These are phyloP conservation scores for Reticulitermes lucifugus DNA, from an alignment of 2,888 invertebrate species.

Conservation along the genomic window DNA sequence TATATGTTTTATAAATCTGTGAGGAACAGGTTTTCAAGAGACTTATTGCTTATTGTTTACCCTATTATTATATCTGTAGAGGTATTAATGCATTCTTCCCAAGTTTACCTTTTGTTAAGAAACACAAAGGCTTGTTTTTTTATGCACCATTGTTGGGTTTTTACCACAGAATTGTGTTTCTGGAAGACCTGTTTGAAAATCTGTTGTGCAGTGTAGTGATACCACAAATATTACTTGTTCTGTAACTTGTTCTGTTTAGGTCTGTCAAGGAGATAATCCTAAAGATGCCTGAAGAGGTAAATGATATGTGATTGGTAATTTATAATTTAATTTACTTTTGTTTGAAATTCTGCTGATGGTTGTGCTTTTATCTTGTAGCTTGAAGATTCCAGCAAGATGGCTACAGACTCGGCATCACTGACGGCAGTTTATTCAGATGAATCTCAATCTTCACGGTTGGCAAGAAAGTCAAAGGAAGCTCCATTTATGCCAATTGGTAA, in stretches of 20 bases:
- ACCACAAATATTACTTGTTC: no score
- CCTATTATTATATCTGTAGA: no score
- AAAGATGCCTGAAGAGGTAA: conserved; percentile 5
- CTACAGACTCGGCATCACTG: not conserved
- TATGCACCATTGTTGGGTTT: no score
- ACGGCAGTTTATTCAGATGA: not conserved
- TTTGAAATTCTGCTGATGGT: not conserved
- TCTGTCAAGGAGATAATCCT: not conserved
- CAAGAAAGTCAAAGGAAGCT: conserved; percentile 13
- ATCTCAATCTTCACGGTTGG: not conserved
- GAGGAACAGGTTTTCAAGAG: no score
- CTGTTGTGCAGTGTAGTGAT: no score
- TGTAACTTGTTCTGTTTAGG: not conserved
- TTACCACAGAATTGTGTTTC: no score
- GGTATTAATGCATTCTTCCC: no score
- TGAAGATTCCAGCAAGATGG: not conserved
- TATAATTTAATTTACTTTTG: not conserved
- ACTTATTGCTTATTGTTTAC: no score
- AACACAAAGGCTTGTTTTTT: no score
- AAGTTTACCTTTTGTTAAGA: no score
- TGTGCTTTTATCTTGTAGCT: not conserved
- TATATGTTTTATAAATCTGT: no score
- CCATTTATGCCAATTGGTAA: conserved; percentile 18
- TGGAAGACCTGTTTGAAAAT: no score
- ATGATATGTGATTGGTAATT: not conserved